phyloP scores from a whole-genome alignment of 1,140 invertebrate species.

The Calephelis nemesis region DNA sequence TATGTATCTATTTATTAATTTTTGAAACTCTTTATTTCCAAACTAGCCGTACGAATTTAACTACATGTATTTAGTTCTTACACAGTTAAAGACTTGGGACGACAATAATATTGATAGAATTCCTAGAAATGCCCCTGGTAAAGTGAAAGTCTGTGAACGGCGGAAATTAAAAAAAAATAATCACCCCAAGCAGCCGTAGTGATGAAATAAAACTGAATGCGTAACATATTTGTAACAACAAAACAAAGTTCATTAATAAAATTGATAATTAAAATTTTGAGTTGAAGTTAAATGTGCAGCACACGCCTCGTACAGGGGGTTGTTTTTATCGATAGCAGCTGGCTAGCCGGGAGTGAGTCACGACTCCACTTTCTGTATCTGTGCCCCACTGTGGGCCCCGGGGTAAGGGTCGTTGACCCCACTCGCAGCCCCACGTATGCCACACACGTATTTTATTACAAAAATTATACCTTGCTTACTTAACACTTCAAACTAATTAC shows the following conservation, averaged over 20 bases:
- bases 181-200: no score
- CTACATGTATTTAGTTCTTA: no score
- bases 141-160: no score
- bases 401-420: slow-evolving; percentile 74
- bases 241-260: slow-evolving; percentile 10
- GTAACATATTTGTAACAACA: no score
- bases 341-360: slow-evolving; percentile 70
- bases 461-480: slow-evolving; percentile 31
- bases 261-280: slow-evolving; percentile 13
- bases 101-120: no score
- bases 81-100: no score
- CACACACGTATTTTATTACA: slow-evolving; percentile 54
- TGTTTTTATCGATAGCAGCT: slow-evolving; percentile 73
- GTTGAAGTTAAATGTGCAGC: slow-evolving; percentile 22
- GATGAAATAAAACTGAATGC: no score
- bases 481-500: slow-evolving; percentile 41
- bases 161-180: no score
- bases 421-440: slow-evolving; percentile 63
- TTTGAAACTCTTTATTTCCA: no score
- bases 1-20: no score
- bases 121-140: no score
- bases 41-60: no score
- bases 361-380: slow-evolving; percentile 54
- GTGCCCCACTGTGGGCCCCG: slow-evolving; percentile 61
- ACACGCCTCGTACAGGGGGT: slow-evolving; percentile 53